A percentile compares a stretch with the other conserved stretches of the same genome.
phyloP scores from a whole-genome alignment of 1,140 invertebrate species.

The Drosophila tropicalis region DNA sequence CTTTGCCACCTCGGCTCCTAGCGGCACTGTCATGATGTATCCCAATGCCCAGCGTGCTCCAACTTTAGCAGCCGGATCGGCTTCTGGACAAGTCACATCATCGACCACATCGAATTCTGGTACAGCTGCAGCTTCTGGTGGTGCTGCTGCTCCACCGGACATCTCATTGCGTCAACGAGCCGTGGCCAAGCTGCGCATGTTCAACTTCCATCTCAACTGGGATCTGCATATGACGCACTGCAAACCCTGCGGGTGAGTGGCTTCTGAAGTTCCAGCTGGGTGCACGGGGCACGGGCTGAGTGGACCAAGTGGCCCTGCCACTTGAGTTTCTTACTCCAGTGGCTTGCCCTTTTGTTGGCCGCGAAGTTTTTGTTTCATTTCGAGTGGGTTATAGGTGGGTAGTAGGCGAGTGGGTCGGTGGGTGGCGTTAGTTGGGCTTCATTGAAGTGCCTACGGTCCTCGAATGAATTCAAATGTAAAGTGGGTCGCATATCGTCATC shows the following conservation, averaged over 20 bases:
- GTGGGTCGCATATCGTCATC: constrained; percentile 56
- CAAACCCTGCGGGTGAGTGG: constrained; percentile 82
- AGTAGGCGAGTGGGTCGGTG: constrained; percentile 23
- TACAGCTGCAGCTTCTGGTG: constrained; percentile 15
- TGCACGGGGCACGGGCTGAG: constrained; percentile 50
- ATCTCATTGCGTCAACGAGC: constrained; percentile 81
- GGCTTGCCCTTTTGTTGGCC: constrained; percentile 68
- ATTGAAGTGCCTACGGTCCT: constrained; percentile 52
- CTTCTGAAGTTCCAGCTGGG: constrained; percentile 42
- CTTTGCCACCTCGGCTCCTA: constrained; percentile 76
- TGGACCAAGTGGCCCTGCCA: constrained; percentile 58
- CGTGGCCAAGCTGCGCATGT: constrained; percentile 82
- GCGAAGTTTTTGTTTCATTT: constrained; percentile 46
- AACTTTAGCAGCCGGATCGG: constrained; percentile 14
- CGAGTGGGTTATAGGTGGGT: constrained; percentile 23
- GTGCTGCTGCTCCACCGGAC: constrained; percentile 59
- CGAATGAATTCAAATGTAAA: constrained; percentile 61
- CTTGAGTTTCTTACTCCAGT: constrained; percentile 63
- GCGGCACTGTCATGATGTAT: constrained; percentile 82
- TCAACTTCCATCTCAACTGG: constrained; percentile 83
- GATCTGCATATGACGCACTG: constrained; percentile 83
- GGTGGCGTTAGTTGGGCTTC: constrained; percentile 56
- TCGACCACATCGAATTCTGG: constrained; percentile 3
- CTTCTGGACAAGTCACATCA: constrained; percentile 12
- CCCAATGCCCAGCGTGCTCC: constrained; percentile 62